Base-by-base conservation (phyloP, 2,797 vertebrate species). In the Sebastes matsubarae region DNA sequence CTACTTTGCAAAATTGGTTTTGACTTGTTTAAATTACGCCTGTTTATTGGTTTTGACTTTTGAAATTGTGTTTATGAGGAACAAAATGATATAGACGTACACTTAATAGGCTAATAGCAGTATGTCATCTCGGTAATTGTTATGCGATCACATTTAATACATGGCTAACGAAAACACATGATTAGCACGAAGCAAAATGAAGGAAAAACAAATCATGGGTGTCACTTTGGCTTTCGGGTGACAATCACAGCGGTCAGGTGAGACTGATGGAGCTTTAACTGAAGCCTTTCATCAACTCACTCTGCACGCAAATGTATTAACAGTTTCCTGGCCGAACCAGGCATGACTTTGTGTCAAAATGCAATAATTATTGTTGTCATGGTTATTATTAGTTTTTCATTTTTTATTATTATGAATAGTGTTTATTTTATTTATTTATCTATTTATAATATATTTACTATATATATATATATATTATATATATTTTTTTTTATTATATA, bases 11-110 rank as follows among this genome's bases (percentile, higher is more conserved):
- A 85, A 91, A 93, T 92, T 87, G 72, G 42, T 81, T 91, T 74
- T 60, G 92, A 93, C 92, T 91, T 24, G 50, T 86, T 63, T 78
- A 84, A 92, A 85, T 87, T 60, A 68, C 1, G 4, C 25, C 59
- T 30, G 60, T 86, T 90, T 84, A 94, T 94, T 88, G 84, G 80
- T 83, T 92, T 86, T 90, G 94, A 95, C 92, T 92, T 92, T 72
- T 89, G 70, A 80, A 91, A 95, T 91, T 30, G 32, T 87, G 79
- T 89, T 91, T 82, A 82, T 64, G 63, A 82, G 82, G 54, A 80
- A 54, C 75, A 87, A 92, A 94, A 89, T 85, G 84, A 93, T 88
- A 86, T 32, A 90, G 93, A 93, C 90, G 54, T 86, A 32, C 59
- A 79, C 73, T 77, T 91, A 94, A 92, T 87, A 67, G 87, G 87